These are phyloP conservation scores for Pseudolaguvia tuberculata DNA, from an alignment of 2,113 vertebrate species.

Conservation along the genomic window DNA sequence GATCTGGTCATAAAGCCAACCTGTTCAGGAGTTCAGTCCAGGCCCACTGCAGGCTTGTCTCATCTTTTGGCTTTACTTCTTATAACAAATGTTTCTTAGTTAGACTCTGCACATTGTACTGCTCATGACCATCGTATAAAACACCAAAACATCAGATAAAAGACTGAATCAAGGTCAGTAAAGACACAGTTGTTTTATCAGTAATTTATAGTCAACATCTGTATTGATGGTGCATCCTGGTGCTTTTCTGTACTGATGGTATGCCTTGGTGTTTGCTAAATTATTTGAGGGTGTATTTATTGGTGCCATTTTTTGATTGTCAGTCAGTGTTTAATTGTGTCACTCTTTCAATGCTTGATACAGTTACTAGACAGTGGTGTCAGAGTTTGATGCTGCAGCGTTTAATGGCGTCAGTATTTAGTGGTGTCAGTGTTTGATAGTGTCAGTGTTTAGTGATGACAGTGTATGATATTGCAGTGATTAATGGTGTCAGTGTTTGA, in stretches of 20 bases:
- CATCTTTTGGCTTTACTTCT: neutral
- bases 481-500: neutral
- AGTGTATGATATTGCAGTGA: no score
- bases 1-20: slow-evolving; percentile 2
- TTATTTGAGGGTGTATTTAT: no score
- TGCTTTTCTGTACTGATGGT: neutral
- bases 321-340: neutral
- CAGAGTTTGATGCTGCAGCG: neutral
- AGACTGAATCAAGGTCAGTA: neutral
- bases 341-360: neutral
- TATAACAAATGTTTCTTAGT: neutral
- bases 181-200: neutral
- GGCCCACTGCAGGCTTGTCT: neutral
- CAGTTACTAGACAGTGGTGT: neutral
- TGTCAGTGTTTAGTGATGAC: neutral
- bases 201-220: neutral
- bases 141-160: neutral
- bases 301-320: no score
- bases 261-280: no score
- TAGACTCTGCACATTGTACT: neutral
- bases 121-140: neutral
- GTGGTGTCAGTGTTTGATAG: neutral
- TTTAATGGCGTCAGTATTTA: neutral
- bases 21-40: neutral
- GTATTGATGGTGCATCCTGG: neutral